Evolutionary conservation across 2,888 invertebrate species (phyloP).

Genomic region (Acleris literana): DNA sequence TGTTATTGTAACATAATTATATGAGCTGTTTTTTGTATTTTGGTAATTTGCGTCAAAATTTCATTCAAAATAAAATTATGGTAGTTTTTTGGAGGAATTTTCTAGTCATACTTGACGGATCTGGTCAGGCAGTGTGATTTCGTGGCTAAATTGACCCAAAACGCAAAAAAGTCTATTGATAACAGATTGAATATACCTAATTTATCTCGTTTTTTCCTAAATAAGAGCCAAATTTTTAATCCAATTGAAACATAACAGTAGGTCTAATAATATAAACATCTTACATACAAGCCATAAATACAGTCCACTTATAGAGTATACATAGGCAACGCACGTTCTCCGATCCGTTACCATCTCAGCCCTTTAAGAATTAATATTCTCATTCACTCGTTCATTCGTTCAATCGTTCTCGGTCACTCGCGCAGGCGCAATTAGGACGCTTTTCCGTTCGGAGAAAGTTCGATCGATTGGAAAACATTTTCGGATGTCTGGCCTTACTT

Average conservation of each 20-base stretch:
- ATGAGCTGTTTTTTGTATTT: conserved; percentile 2
- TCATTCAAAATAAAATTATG: not conserved
- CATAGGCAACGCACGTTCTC: conserved; percentile 24
- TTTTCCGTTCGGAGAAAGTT: conserved; percentile 39
- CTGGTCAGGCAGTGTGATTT: too few species aligned
- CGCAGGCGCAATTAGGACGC: conserved; percentile 33
- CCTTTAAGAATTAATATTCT: conserved; percentile 38
- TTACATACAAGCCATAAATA: conserved; percentile 10
- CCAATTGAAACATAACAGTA: conserved; percentile 3
- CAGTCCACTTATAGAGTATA: conserved; percentile 26
- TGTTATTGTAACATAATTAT: conserved; percentile 6
- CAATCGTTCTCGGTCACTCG: conserved; percentile 22
- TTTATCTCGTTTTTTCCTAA: not conserved
- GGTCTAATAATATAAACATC: not conserved
- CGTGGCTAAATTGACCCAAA: too few species aligned
- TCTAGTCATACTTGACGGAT: too few species aligned
- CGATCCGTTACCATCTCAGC: conserved; percentile 36
- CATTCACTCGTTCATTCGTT: conserved; percentile 28
- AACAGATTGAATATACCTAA: not conserved
- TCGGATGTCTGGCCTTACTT: conserved; percentile 30
- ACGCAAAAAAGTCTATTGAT: too few species aligned
- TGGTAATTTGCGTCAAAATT: not conserved
- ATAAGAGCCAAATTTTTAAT: not conserved
- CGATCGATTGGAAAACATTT: conserved; percentile 37
- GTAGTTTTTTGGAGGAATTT: too few species aligned